Evolutionary conservation across 1,140 invertebrate species (phyloP).

Genomic region (Pantala flavescens): DNA sequence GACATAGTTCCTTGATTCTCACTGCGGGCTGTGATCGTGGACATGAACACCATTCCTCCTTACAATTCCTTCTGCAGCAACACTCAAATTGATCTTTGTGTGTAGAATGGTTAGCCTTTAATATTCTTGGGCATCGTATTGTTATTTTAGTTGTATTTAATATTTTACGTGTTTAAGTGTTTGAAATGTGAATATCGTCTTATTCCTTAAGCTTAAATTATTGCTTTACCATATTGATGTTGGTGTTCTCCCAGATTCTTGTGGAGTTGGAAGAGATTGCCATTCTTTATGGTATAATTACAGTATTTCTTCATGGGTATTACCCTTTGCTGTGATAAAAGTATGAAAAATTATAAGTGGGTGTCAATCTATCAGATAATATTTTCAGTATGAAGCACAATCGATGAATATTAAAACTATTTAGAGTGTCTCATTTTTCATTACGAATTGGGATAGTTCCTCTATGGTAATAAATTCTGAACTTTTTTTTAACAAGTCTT

Average conservation of each 20-base stretch:
- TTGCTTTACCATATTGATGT: neutral
- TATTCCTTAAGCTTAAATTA: neutral
- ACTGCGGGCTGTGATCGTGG: neutral
- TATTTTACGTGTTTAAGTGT: neutral
- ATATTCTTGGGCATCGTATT: neutral
- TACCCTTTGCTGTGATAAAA: neutral
- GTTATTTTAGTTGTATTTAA: neutral
- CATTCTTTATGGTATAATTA: neutral
- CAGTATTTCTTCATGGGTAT: constrained; percentile 5
- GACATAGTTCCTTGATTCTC: neutral
- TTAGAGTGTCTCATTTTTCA: too few relatives aligned
- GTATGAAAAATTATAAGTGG: neutral
- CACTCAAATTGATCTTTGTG: neutral
- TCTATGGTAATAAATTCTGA: too few relatives aligned
- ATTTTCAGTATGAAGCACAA: too few relatives aligned
- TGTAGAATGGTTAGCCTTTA: neutral
- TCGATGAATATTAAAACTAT: too few relatives aligned
- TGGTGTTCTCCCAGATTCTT: neutral
- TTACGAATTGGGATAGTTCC: too few relatives aligned
- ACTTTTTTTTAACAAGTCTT: too few relatives aligned
- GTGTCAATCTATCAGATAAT: too few relatives aligned
- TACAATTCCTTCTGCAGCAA: neutral
- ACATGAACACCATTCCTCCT: neutral
- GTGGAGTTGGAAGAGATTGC: neutral
- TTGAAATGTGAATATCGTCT: neutral